phyloP scores from a whole-genome alignment of 2,797 vertebrate genomes.

The Sebastes hubbsi region DNA sequence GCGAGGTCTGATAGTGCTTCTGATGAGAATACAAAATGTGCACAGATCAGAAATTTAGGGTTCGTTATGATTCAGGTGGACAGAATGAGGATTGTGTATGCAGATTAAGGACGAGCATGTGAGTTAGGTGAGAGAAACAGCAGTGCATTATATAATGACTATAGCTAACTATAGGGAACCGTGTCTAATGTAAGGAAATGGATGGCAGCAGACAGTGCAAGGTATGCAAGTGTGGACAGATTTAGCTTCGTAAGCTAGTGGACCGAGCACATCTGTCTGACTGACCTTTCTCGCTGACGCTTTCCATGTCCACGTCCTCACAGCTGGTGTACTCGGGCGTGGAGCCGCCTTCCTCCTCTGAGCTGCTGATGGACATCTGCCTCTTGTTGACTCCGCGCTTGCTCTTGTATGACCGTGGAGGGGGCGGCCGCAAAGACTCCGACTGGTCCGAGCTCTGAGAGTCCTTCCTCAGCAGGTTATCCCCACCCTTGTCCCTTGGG shows the following conservation, averaged over 20 bases:
- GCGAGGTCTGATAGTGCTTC: background rate
- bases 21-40: background rate
- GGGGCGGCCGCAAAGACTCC: constrained; percentile 93
- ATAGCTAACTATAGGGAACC: background rate
- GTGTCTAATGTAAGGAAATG: background rate
- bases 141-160: background rate
- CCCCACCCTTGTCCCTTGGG: constrained; percentile 90
- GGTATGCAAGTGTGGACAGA: background rate
- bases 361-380: constrained; percentile 99
- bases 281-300: constrained; percentile 98
- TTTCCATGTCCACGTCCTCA: constrained; percentile 98
- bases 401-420: constrained; percentile 92
- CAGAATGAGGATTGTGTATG: background rate
- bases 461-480: constrained; percentile 94
- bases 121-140: background rate
- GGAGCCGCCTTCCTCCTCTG: constrained; percentile 98
- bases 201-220: background rate
- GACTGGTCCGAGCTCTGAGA: constrained; percentile 98
- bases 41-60: background rate
- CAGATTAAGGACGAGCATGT: background rate
- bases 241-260: constrained; percentile 31
- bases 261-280: constrained; percentile 48
- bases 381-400: constrained; percentile 92
- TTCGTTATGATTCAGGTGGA: background rate
- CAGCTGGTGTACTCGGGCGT: constrained; percentile 99